Evolutionary conservation across 2,113 vertebrate species (phyloP).

Genomic region (Mastomys natalensis): DNA sequence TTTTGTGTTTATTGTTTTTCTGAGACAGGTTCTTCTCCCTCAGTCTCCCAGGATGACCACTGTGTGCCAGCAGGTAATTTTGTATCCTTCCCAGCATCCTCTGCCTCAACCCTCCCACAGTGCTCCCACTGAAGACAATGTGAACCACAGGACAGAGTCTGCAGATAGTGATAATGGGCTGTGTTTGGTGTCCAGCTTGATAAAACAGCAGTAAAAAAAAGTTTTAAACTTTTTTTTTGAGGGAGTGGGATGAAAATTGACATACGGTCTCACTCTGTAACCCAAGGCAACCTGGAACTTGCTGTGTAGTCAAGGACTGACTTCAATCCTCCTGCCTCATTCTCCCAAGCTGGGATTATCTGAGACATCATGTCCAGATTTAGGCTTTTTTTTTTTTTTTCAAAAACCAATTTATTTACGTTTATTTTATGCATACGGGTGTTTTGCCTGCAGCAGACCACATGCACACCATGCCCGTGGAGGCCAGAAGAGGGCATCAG

Average conservation of each 20-base stretch:
- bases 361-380: background rate
- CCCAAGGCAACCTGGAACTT: background rate
- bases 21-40: background rate
- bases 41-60: background rate
- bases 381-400: background rate
- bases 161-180: background rate
- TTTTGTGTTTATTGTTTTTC: background rate
- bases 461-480: background rate
- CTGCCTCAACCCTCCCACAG: background rate
- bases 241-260: background rate
- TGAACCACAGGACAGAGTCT: background rate
- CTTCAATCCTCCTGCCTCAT: background rate
- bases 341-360: background rate
- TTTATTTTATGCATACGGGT: background rate
- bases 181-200: background rate
- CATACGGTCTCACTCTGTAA: background rate
- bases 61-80: background rate
- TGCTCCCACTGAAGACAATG: background rate
- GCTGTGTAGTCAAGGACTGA: background rate
- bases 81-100: background rate
- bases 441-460: background rate
- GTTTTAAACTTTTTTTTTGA: too few relatives aligned
- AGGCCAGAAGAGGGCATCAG: background rate
- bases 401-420: background rate
- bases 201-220: background rate